phyloP scores from a whole-genome alignment of 2,888 invertebrate species.

The Dolomedes plantarius region DNA sequence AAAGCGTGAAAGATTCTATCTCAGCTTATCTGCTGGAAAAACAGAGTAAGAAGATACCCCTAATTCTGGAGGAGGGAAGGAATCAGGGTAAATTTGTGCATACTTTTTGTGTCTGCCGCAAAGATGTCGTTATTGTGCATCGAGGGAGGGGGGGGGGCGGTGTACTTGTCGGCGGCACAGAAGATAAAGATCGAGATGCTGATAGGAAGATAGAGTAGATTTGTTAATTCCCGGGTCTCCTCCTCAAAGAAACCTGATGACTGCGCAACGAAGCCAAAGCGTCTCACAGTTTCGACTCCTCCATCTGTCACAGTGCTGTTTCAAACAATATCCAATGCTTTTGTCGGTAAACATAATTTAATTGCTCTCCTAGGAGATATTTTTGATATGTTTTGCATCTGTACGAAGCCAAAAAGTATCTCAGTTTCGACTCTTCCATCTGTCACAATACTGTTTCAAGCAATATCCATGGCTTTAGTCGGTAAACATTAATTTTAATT shows the following conservation, averaged over 20 bases:
- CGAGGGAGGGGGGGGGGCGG: not conserved
- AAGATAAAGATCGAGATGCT: not conserved
- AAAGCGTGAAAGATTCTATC: constrained; percentile 50
- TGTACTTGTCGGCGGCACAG: not conserved
- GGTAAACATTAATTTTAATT: too few relatives aligned
- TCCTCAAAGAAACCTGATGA: not conserved
- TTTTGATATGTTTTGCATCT: too few relatives aligned
- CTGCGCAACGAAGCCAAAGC: not conserved
- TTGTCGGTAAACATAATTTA: too few relatives aligned
- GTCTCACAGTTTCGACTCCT: too few relatives aligned
- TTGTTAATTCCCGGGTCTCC: too few relatives aligned
- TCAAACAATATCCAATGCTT: too few relatives aligned
- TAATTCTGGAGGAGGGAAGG: not conserved
- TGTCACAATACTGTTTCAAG: too few relatives aligned
- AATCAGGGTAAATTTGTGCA: constrained; percentile 37
- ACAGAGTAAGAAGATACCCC: constrained; percentile 29
- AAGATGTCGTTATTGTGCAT: not conserved
- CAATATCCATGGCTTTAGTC: too few relatives aligned
- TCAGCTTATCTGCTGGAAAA: constrained; percentile 51
- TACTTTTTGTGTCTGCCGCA: constrained; percentile 1
- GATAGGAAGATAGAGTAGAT: not conserved
- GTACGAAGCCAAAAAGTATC: too few relatives aligned
- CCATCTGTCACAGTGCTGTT: too few relatives aligned
- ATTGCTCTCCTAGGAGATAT: too few relatives aligned
- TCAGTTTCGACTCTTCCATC: too few relatives aligned